A percentile compares a stretch with the other conserved stretches of the same genome.
phyloP scores from a whole-genome alignment of 2,797 vertebrate species.

The Macropodus opercularis region DNA sequence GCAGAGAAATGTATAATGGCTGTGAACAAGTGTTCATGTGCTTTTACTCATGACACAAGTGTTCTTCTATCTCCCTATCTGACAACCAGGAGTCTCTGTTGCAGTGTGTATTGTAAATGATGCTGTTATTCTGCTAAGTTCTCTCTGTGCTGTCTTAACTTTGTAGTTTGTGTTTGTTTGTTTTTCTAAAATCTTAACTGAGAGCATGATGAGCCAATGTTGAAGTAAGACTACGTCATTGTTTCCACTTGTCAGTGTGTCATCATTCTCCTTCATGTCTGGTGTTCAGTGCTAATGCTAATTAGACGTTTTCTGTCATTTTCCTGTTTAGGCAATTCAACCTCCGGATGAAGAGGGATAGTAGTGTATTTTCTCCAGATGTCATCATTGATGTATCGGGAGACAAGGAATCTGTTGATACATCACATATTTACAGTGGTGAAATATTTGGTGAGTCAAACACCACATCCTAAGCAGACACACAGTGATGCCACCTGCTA shows the following conservation, averaged over 20 bases:
- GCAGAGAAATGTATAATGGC: constrained; percentile 10
- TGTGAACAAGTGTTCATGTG: constrained; percentile 31
- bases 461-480: neutral
- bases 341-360: constrained; percentile 93
- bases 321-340: constrained; percentile 87
- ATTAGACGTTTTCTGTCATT: constrained; percentile 5
- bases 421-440: constrained; percentile 97
- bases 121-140: neutral
- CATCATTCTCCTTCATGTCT: neutral
- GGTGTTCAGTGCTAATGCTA: neutral
- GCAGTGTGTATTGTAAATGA: constrained; percentile 3
- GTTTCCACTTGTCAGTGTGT: neutral
- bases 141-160: neutral
- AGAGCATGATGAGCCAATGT: neutral
- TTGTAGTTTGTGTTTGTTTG: neutral
- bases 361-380: constrained; percentile 89
- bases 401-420: constrained; percentile 85
- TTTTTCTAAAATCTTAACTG: neutral
- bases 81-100: constrained; percentile 8
- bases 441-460: constrained; percentile 90
- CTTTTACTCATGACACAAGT: constrained; percentile 41
- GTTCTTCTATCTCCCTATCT: constrained; percentile 18
- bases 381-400: constrained; percentile 90
- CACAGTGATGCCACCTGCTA: no score
- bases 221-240: neutral